Evolutionary conservation across 1,140 invertebrate species (phyloP), one percentile per base, ranked within the genome.

Genomic region (Micrasema minimum): DNA sequence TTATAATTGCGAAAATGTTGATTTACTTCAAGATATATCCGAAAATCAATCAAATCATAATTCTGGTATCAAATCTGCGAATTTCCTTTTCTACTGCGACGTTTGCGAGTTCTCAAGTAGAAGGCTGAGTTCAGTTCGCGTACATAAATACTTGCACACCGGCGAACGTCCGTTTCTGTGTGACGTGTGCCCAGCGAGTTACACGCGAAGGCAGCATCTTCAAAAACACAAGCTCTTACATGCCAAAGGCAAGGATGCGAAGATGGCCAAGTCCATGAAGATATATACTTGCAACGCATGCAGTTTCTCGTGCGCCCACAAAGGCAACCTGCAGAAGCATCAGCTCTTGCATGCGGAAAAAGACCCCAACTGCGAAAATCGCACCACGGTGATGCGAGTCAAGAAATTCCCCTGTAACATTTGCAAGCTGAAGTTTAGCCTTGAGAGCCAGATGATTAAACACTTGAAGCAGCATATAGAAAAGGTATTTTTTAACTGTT

Each of bases 281-380:
- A 35, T 57, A 9, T 57, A 16, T 12, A 57, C 53, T 3, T 57
- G 53, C 31, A 37, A 16, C 53, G 53, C 12, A 1, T 57, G 53
- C 53, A 37, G 26, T n/a, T 57, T 57, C 18, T 57, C 53, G 10
- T 57, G 53, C 26, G 53, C 53, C 12, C 53, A 57, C 31, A 57
- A 57, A 26, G 53, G 53, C n/a, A 57, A 57, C n/a, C 53, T 57
- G 12, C 53, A 57, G 53, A 57, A 57, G 14, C 53, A 57, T n/a
- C 53, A 57, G 14, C 26, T 57, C 10, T 20, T 57, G 12, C 53
- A 57, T 14, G 26, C 26, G 14, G 53, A 14, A 12, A 57, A 16
- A 16, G 53, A 57, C 14, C 53, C 53, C 2, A 57, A 57, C 4
- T 37, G 26, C 1, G 53, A 57, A 16, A 57, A 35, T 23, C 50